Evolutionary conservation across 1,140 invertebrate species (phyloP), one percentile per base, ranked within the genome.

Genomic region (Drosophila repletoides): DNA sequence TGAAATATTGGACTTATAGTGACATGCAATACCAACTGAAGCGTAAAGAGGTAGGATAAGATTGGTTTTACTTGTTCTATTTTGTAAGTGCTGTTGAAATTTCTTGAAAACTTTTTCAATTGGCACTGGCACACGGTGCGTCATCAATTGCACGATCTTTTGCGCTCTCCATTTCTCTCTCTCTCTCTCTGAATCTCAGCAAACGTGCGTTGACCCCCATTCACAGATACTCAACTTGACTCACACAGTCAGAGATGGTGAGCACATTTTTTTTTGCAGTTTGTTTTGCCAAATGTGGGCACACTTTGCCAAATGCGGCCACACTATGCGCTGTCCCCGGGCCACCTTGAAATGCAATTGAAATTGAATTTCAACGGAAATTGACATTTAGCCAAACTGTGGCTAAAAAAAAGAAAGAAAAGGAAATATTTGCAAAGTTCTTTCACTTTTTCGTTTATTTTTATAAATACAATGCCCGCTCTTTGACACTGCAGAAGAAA

Each of bases 301-400:
- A 38, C 38, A 49, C 45, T 61, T 66, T 7, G 29, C 34, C n/a
- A 14, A 19, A 33, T 24, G 31, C 49, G 28, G 9, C 49, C 26
- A 34, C 29, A 12, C 19, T 29, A 52, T 29, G 14, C 17, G 22
- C 17, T 51, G 34, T 6, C 31, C 40, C 22, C 24, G 29, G 29
- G 36, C 36, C 33, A 71, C 60, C 72, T 79, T 79, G 36, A 77
- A 70, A 68, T 36, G 22, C 24, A 64, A 64, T 72, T 56, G 61
- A 24, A 70, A 58, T 73, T 49, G 36, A n/a, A 65, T 31, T 73
- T 55, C 15, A 29, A 2, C 34, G 10, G 2, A 56, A 71, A 63
- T 71, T 83, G 60, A 83, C 70, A 83, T 83, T 84, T 84, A 59
- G 77, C 64, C 79, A 84, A 75, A 34, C 7, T n/a, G n/a, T n/a